Base-by-base conservation (phyloP, 2,797 vertebrate species). In the Otus scops region DNA sequence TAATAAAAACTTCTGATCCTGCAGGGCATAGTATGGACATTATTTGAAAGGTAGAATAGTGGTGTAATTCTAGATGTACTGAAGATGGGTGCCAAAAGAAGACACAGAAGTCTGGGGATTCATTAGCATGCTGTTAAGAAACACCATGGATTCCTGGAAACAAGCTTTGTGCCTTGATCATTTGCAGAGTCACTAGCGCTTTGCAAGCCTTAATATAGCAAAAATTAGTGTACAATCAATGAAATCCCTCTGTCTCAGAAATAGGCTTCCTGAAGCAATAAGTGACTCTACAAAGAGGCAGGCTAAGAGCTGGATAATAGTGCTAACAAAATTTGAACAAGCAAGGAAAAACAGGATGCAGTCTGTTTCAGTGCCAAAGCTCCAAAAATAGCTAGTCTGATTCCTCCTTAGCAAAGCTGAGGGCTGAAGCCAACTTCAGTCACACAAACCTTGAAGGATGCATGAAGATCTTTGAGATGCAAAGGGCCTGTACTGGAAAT, bases 161-260 rank as follows among this genome's bases (percentile, higher is more conserved):
- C 15, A 43, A 3, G 26, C 18, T 38, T 34, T 22, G 27, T 59
- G 27, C 24, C 20, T 67, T 51, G 20, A 78, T 39, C 7, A 14
- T 78, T 39, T 45, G n/a, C 45, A 54, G 43, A 53, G n/a, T 9
- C 22, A 39, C 18, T 15, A 69, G 32, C 0, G 0, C 27, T 73
- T 73, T 65, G 23, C 38, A n/a, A 53, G 50, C 34, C 45, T 34
- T 23, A 11, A 41, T 6, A 13, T 0, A 61, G 19, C 11, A 73
- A 73, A 82, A 69, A 56, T 8, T 2, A 71, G n/a, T 3, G 8
- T 30, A 32, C 32, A 74, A 75, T 4, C 10, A 92, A 53, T 3
- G 14, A 32, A 93, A 13, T 2, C 6, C 16, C n/a, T 24, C 20
- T 30, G 8, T 10, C 41, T 53, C 17, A 14, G 26, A 19, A 76